These are phyloP conservation scores for Plagodis pulveraria DNA, from an alignment of 2,888 invertebrate species.

Conservation along the genomic window DNA sequence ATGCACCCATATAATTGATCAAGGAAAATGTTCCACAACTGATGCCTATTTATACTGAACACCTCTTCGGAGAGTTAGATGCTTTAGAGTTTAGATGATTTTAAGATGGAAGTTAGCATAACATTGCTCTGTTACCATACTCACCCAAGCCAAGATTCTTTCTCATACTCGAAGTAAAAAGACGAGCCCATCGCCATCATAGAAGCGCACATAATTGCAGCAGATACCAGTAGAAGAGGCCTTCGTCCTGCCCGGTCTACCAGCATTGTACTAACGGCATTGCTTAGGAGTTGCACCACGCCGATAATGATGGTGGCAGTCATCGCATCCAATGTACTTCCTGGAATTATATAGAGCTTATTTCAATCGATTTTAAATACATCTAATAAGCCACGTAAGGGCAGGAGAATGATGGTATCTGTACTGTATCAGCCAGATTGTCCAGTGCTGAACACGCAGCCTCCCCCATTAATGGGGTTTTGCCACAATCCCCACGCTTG, in stretches of 20 bases:
- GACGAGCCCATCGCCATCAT: constrained; percentile 83
- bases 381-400: neutral
- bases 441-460: too few species aligned
- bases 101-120: too few species aligned
- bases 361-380: neutral
- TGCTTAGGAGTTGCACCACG: constrained; percentile 82
- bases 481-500: too few species aligned
- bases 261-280: constrained; percentile 78
- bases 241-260: constrained; percentile 86
- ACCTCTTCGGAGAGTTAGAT: too few species aligned
- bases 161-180: constrained; percentile 77
- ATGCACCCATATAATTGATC: too few species aligned
- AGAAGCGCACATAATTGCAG: constrained; percentile 79
- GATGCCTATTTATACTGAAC: too few species aligned
- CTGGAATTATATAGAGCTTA: constrained; percentile 47
- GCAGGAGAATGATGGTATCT: neutral
- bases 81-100: too few species aligned
- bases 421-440: too few species aligned
- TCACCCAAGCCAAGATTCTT: constrained; percentile 72
- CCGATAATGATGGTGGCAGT: constrained; percentile 84
- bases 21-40: too few species aligned
- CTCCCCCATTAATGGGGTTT: too few species aligned
- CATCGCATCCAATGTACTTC: constrained; percentile 79
- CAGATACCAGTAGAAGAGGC: constrained; percentile 85
- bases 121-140: constrained; percentile 11